Base-by-base conservation (phyloP, 2,113 vertebrate genomes). In the Aegithalos caudatus region DNA sequence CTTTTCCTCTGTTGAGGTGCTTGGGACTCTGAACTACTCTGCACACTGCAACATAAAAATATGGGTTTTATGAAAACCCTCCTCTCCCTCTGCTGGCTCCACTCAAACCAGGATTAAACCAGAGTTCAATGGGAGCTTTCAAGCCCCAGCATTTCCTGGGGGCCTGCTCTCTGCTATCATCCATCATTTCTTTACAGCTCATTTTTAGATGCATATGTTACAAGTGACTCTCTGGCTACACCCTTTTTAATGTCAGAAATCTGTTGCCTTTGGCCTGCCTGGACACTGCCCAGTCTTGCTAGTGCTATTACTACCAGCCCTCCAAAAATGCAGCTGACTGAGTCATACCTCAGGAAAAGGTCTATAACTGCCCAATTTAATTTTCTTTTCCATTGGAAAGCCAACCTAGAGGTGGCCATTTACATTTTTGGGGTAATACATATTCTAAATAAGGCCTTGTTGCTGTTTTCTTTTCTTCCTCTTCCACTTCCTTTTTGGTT, bases 281-380 rank as follows among this genome's bases (percentile, higher is more conserved):
- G 83, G 79, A 45, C 69, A 24, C 86, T 74, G 53, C 90, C 71
- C 53, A 64, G 56, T 37, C 14, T 42, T 81, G 44, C 65, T 78
- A 54, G 71, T 89, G 93, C 78, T 85, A 78, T 61, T 92, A 37
- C 66, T 86, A 73, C 82, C 94, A 93, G 76, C 65, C 60, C 88
- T 91, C 77, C 81, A 94, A 94, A 83, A 97, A 92, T 42, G 76
- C 74, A 97, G 89, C 91, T 40, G 92, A 56, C 91, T 92, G 88
- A 96, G 86, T 48, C 88, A 86, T 57, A 81, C 80, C 57, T 86
- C 80, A 88, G 92, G 57, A 65, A 83, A 95, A 88, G 31, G 18
- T 60, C 90, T 81, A 47, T 86, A 88, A 92, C 81, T 93, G 92
- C 88, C 45, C 88, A 76, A 79, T 96, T 96, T 94, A 20, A 37